Evolutionary conservation across 2,888 invertebrate species (phyloP).

Genomic region (Parthenolecanium corni): DNA sequence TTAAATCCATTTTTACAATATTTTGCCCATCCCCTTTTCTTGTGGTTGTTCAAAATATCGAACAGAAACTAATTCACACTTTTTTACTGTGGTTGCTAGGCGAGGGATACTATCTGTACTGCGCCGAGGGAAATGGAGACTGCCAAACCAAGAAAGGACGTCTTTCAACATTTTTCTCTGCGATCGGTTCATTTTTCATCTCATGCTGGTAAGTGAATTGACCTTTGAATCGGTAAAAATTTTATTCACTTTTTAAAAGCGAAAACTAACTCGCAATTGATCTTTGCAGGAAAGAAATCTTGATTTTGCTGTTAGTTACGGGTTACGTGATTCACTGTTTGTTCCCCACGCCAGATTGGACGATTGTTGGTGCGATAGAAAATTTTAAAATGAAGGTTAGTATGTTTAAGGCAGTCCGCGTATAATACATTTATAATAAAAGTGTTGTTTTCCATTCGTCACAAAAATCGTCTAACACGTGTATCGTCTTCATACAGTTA

Average conservation of each 20-base stretch:
- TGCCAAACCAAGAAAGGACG: conserved; percentile 9
- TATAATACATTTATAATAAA: too few species aligned
- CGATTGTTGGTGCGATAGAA: background rate
- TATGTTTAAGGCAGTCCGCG: too few species aligned
- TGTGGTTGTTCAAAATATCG: too few species aligned
- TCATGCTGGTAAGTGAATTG: too few species aligned
- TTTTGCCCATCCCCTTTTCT: too few species aligned
- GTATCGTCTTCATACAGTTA: background rate
- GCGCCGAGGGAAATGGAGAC: conserved; percentile 1
- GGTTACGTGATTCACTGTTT: background rate
- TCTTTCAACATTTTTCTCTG: background rate
- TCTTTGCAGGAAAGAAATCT: conserved; percentile 10
- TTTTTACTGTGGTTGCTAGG: conserved; percentile 40
- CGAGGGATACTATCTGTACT: conserved; percentile 65
- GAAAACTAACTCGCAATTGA: too few species aligned
- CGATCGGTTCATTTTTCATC: background rate
- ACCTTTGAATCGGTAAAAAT: too few species aligned
- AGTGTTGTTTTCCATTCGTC: too few species aligned
- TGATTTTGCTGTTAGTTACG: conserved; percentile 2
- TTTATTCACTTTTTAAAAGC: too few species aligned
- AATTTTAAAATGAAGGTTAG: conserved; percentile 8
- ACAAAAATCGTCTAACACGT: background rate
- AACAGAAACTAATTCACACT: background rate
- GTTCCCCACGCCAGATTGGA: conserved; percentile 7
- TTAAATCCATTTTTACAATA: background rate